Percentiles rank a stretch among this genome's conserved stretches.
Conservation (phyloP, 2,797 vertebrate genomes). For the Chelonia mydas region DNA sequence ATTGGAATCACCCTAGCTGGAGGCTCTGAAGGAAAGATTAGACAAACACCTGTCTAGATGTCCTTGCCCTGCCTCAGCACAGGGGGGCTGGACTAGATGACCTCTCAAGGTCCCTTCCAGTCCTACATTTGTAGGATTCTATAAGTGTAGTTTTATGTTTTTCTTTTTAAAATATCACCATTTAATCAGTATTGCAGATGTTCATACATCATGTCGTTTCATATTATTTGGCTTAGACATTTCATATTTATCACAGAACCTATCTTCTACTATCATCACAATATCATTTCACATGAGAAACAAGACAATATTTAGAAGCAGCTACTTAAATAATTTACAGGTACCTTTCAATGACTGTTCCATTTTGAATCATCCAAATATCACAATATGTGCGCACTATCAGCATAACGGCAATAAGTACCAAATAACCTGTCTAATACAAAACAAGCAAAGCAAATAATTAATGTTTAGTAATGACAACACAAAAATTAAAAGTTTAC, state of each 20-base stretch:
- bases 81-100: too few species aligned
- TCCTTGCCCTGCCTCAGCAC: too few species aligned
- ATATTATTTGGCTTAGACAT: not conserved
- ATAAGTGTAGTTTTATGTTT: not conserved
- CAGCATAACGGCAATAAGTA: constrained; percentile 93
- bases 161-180: not conserved
- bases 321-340: not conserved
- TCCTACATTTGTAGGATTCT: too few species aligned
- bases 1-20: too few species aligned
- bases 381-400: constrained; percentile 96
- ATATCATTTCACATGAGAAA: not conserved
- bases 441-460: constrained; percentile 61
- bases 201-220: not conserved
- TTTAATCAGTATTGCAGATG: not conserved
- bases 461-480: not conserved
- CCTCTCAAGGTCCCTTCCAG: too few species aligned
- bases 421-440: constrained; percentile 91
- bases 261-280: not conserved
- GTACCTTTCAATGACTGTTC: constrained; percentile 98
- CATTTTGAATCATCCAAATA: constrained; percentile 99
- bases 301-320: constrained; percentile 21
- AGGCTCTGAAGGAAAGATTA: too few species aligned
- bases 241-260: not conserved
- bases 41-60: too few species aligned
- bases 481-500: not conserved